A percentile compares a stretch with the other conserved stretches of the same genome.
phyloP scores from a whole-genome alignment of 2,113 vertebrate genomes.

The Ginglymostoma cirratum region DNA sequence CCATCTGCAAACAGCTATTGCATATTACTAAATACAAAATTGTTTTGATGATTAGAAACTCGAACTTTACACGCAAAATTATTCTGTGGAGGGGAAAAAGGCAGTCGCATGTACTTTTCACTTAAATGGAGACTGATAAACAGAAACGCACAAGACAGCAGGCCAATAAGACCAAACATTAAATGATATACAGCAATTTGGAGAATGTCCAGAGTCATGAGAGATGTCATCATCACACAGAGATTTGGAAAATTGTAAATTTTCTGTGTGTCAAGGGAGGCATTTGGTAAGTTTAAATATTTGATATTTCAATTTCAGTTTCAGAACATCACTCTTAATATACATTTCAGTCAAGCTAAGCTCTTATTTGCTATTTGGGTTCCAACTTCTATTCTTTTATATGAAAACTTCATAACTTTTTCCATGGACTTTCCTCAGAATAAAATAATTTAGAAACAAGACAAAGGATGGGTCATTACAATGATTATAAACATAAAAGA shows the following conservation, averaged over 20 bases:
- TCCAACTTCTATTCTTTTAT: not conserved
- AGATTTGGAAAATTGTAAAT: slow-evolving; percentile 17
- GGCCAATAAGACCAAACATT: slow-evolving; percentile 39
- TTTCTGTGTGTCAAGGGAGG: not conserved
- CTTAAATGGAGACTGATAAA: slow-evolving; percentile 14
- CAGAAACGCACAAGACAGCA: slow-evolving; percentile 38
- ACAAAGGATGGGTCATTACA: not conserved
- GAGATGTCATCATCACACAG: not conserved
- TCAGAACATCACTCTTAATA: not conserved
- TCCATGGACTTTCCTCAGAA: not conserved
- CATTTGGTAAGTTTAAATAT: not conserved
- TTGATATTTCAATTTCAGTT: not conserved
- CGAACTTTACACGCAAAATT: not conserved
- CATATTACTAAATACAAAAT: not conserved
- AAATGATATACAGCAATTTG: slow-evolving; percentile 2
- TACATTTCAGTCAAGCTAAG: not conserved
- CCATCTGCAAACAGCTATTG: not conserved
- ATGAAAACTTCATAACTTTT: not conserved
- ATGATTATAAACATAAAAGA: not conserved
- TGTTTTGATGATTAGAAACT: not conserved
- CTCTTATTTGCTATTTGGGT: not conserved
- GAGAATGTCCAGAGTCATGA: slow-evolving; percentile 22
- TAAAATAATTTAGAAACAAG: not conserved
- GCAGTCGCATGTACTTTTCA: not conserved
- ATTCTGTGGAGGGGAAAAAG: not conserved